Conservation (phyloP, 2,113 vertebrate species). For the Capra hircus region DNA sequence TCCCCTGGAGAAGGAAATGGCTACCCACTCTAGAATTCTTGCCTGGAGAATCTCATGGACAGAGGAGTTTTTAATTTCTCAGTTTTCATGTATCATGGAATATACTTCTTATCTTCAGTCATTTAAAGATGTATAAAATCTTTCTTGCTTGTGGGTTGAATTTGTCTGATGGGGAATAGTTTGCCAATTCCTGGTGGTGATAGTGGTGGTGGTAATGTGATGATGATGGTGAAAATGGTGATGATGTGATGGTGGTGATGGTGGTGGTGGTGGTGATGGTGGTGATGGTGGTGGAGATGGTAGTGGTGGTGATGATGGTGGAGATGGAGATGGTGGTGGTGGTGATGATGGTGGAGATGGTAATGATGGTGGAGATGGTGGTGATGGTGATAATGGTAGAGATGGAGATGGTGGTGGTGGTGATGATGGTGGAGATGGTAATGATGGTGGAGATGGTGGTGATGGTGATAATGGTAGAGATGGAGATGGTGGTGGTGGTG, state of each 20-base stretch:
- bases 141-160: background rate
- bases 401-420: accelerated
- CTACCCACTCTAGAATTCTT: background rate
- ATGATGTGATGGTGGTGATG: background rate
- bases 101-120: background rate
- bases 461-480: accelerated
- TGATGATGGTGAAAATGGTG: background rate
- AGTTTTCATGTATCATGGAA: background rate
- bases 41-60: background rate
- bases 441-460: no score
- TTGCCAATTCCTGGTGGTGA: background rate
- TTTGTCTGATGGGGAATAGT: background rate
- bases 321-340: accelerated
- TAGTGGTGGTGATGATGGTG: accelerated
- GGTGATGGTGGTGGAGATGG: accelerated
- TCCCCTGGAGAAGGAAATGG: background rate
- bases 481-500: accelerated
- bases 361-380: background rate
- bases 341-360: accelerated
- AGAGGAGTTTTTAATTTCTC: background rate
- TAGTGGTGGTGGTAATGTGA: background rate
- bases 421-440: accelerated
- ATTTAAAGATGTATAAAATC: background rate
- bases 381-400: accelerated
- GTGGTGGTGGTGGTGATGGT: background rate